These are phyloP conservation scores for Tinea pellionella DNA, from an alignment of 2,888 invertebrate genomes.

Conservation along the genomic window DNA sequence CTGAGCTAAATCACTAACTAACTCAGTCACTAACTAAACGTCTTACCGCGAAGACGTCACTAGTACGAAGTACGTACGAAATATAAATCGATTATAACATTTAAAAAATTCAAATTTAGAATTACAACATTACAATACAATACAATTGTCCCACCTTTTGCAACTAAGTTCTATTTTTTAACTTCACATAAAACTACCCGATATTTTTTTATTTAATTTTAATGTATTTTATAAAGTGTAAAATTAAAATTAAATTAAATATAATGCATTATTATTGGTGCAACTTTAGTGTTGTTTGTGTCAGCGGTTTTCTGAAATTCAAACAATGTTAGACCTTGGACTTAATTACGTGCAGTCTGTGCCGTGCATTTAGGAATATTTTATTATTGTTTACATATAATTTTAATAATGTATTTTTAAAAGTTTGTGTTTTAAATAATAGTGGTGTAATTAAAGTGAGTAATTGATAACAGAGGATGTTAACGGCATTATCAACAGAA, in stretches of 20 bases:
- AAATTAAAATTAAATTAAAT: not conserved
- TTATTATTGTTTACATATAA: not conserved
- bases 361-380: not conserved
- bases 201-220: not conserved
- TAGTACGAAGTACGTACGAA: conserved; percentile 21
- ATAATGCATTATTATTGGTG: not conserved
- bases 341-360: not conserved
- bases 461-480: not conserved
- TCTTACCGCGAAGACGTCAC: conserved; percentile 44
- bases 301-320: not conserved
- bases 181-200: not conserved
- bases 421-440: not conserved
- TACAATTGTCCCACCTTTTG: too few species aligned
- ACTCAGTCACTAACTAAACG: conserved; percentile 49
- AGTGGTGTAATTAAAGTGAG: not conserved
- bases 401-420: not conserved
- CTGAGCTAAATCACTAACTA: conserved; percentile 24
- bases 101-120: conserved; percentile 21
- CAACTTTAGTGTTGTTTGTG: not conserved
- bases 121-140: not conserved
- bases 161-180: not conserved
- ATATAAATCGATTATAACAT: conserved; percentile 30
- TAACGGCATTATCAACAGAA: not conserved
- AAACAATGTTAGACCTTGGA: conserved; percentile 1
- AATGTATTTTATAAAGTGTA: not conserved